Evolutionary conservation across 2,113 vertebrate species (phyloP).

Genomic region (Megaleporinus macrocephalus): DNA sequence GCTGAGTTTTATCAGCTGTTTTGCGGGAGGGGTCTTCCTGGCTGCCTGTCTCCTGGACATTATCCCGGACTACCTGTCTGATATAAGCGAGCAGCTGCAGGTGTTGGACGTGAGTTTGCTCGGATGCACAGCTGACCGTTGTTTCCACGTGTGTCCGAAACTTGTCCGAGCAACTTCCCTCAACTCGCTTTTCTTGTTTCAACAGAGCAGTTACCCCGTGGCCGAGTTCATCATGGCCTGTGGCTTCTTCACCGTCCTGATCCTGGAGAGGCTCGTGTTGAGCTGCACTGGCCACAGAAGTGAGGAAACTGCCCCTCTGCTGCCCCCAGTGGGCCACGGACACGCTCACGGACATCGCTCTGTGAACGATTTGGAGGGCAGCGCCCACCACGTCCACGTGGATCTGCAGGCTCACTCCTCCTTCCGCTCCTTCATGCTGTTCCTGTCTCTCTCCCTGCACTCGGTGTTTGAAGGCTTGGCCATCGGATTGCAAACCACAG

Average conservation of each 20-base stretch:
- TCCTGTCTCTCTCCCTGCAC: constrained; percentile 88
- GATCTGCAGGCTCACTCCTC: constrained; percentile 80
- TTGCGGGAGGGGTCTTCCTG: constrained; percentile 84
- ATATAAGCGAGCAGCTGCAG: constrained; percentile 72
- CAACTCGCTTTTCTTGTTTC: not conserved
- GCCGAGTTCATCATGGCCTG: constrained; percentile 86
- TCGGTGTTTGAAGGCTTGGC: constrained; percentile 89
- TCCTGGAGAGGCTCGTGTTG: constrained; percentile 84
- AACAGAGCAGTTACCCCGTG: constrained; percentile 77
- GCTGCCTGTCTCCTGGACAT: constrained; percentile 85
- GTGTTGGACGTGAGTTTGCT: constrained; percentile 63
- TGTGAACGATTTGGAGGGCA: constrained; percentile 66
- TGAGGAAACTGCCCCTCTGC: constrained; percentile 70
- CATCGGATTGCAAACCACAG: constrained; percentile 84
- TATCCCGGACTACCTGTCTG: constrained; percentile 82
- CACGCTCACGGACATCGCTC: constrained; percentile 31
- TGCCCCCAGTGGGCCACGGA: constrained; percentile 30
- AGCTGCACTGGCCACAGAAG: constrained; percentile 63
- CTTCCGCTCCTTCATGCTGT: constrained; percentile 85
- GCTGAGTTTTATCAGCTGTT: constrained; percentile 82
- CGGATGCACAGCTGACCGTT: too few species aligned
- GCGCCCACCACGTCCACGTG: constrained; percentile 75
- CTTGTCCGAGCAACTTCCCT: not conserved
- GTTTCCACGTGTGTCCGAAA: not conserved
- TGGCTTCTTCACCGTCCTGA: constrained; percentile 87